These are phyloP conservation scores for Hydrocynus forskahlii DNA, from an alignment of 2,797 vertebrate genomes.

Conservation along the genomic window DNA sequence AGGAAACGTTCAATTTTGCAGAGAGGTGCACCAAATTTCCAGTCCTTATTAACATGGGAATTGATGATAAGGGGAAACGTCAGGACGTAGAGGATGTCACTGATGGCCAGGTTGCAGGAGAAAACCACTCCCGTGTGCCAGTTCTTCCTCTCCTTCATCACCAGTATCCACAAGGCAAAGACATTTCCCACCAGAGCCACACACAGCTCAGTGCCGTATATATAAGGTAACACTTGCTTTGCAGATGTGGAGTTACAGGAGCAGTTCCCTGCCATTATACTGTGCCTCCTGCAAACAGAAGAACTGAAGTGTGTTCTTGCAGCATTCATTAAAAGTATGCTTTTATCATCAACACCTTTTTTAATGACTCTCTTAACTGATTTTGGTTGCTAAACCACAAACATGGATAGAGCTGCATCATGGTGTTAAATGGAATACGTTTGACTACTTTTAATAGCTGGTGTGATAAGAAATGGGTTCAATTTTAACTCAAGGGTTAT, in stretches of 20 bases:
- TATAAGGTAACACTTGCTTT: slow-evolving; percentile 65
- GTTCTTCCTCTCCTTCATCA: slow-evolving; percentile 60
- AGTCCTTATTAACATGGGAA: slow-evolving; percentile 77
- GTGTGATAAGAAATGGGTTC: no score
- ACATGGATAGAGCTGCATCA: no score
- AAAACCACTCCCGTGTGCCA: slow-evolving; percentile 83
- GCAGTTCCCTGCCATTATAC: not conserved
- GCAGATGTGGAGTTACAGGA: slow-evolving; percentile 65
- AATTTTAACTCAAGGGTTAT: no score
- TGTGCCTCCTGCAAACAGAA: slow-evolving; percentile 21
- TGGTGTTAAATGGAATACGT: no score
- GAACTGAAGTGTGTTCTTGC: not conserved
- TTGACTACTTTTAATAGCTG: no score
- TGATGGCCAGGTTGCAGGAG: slow-evolving; percentile 81
- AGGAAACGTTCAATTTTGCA: slow-evolving; percentile 84
- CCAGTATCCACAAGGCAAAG: slow-evolving; percentile 76
- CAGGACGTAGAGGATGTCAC: slow-evolving; percentile 81
- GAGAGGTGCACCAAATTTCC: slow-evolving; percentile 68
- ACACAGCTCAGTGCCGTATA: slow-evolving; percentile 74
- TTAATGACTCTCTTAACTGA: no score
- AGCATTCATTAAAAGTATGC: not conserved
- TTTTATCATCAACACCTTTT: no score
- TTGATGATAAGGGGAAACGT: slow-evolving; percentile 75
- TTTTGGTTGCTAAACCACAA: no score
- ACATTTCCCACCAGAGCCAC: slow-evolving; percentile 77